phyloP scores from a whole-genome alignment of 2,888 invertebrate species.

The Homarus gammarus region DNA sequence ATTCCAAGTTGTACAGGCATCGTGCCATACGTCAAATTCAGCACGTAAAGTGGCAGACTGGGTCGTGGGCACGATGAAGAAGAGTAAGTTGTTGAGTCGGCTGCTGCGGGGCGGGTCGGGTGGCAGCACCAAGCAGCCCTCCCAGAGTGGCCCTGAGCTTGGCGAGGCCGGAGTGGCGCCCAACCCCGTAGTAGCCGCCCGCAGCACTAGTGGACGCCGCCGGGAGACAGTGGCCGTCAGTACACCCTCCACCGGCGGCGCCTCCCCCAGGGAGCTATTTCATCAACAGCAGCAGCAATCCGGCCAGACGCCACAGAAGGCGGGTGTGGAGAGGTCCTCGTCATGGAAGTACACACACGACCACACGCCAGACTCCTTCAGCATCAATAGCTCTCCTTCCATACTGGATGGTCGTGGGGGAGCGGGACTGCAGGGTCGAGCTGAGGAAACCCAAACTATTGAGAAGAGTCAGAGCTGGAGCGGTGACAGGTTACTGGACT shows the following conservation, averaged over 20 bases:
- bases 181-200: slow-evolving; percentile 55
- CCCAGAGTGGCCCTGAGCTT: slow-evolving; percentile 52
- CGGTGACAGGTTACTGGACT: slow-evolving; percentile 72
- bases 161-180: slow-evolving; percentile 57
- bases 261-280: slow-evolving; percentile 43
- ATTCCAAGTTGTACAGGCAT: background rate
- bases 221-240: slow-evolving; percentile 52
- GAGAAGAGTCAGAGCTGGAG: slow-evolving; percentile 76
- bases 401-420: slow-evolving; percentile 70
- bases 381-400: slow-evolving; percentile 74
- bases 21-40: no score
- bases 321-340: slow-evolving; percentile 67
- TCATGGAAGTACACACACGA: slow-evolving; percentile 72
- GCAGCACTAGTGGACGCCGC: slow-evolving; percentile 53
- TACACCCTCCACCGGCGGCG: slow-evolving; percentile 35
- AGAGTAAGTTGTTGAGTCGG: slow-evolving; percentile 73
- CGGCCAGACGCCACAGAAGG: slow-evolving; percentile 37
- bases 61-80: slow-evolving; percentile 67
- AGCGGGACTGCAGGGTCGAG: slow-evolving; percentile 41
- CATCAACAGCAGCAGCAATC: slow-evolving; percentile 48
- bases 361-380: slow-evolving; percentile 70
- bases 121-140: slow-evolving; percentile 57
- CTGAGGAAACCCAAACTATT: slow-evolving; percentile 58
- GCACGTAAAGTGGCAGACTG: no score
- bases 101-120: slow-evolving; percentile 70